Evolutionary conservation across 1,140 invertebrate species (phyloP).

Genomic region (Dreissena rostriformis): DNA sequence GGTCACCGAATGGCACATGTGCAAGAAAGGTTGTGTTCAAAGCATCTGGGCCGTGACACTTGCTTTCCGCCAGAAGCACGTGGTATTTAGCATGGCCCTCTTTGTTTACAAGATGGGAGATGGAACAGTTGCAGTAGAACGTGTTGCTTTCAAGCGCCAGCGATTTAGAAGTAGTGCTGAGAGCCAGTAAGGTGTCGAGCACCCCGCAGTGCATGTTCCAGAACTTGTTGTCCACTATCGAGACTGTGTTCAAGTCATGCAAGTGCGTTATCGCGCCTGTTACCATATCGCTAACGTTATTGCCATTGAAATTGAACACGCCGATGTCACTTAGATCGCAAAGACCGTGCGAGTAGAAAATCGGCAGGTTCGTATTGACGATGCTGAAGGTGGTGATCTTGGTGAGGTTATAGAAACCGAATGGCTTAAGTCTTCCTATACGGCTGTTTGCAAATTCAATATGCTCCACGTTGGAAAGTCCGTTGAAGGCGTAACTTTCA

Average conservation of each 20-base stretch:
- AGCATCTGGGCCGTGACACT: slow-evolving; percentile 12
- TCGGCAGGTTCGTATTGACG: slow-evolving; percentile 18
- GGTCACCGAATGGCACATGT: too few species aligned
- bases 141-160: slow-evolving; percentile 7
- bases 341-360: slow-evolving; percentile 22
- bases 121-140: slow-evolving; percentile 39
- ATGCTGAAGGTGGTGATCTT: neutral
- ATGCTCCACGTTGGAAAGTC: slow-evolving; percentile 8
- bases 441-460: slow-evolving; percentile 30
- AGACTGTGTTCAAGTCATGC: neutral
- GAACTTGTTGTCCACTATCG: neutral
- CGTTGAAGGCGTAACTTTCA: slow-evolving; percentile 34
- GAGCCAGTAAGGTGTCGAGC: neutral
- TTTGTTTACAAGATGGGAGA: slow-evolving; percentile 2
- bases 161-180: neutral
- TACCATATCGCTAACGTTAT: slow-evolving; percentile 31
- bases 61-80: neutral
- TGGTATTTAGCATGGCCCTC: slow-evolving; percentile 2
- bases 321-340: neutral
- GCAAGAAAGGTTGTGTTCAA: too few species aligned
- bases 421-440: slow-evolving; percentile 23
- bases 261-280: slow-evolving; percentile 16
- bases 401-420: slow-evolving; percentile 19
- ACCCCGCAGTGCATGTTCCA: slow-evolving; percentile 41
- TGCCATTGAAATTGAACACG: neutral